Conservation (phyloP, 2,888 invertebrate species). For the Melieria crassipennis region DNA sequence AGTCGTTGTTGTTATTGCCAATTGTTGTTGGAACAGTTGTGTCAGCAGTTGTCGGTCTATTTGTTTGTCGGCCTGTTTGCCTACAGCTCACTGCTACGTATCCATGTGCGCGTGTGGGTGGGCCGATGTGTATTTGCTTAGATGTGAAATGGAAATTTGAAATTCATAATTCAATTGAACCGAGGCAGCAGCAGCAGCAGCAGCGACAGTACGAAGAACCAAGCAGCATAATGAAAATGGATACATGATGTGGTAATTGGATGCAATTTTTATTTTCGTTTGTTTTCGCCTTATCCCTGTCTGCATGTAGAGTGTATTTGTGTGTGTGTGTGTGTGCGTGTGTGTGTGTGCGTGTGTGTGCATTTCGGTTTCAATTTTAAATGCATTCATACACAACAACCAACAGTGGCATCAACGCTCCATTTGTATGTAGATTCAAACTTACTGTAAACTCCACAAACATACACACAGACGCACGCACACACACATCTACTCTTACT, state of each 20-base stretch:
- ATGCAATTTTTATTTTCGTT: conserved; percentile 47
- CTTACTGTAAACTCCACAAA: too few species aligned
- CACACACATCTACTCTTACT: too few species aligned
- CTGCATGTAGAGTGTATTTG: too few species aligned
- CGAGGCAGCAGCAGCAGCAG: conserved; percentile 25
- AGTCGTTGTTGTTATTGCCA: neutral
- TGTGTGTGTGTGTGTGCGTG: neutral
- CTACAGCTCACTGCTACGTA: neutral
- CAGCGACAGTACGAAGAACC: too few species aligned
- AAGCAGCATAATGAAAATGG: conserved; percentile 32
- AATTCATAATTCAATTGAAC: conserved; percentile 57
- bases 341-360: neutral
- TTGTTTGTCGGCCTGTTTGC: neutral
- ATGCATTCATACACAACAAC: neutral
- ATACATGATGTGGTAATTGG: conserved; percentile 48
- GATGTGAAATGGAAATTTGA: conserved; percentile 51
- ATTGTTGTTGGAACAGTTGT: conserved; percentile 21
- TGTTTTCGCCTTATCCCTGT: neutral
- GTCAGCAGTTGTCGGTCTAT: conserved; percentile 2
- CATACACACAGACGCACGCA: too few species aligned
- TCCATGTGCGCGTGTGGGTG: neutral
- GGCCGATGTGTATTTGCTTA: too few species aligned
- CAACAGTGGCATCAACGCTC: too few species aligned
- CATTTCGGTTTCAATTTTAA: conserved; percentile 1
- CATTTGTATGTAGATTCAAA: too few species aligned